These are phyloP conservation scores for Parnassius glacialis DNA, from an alignment of 2,888 invertebrate genomes.

Conservation along the genomic window DNA sequence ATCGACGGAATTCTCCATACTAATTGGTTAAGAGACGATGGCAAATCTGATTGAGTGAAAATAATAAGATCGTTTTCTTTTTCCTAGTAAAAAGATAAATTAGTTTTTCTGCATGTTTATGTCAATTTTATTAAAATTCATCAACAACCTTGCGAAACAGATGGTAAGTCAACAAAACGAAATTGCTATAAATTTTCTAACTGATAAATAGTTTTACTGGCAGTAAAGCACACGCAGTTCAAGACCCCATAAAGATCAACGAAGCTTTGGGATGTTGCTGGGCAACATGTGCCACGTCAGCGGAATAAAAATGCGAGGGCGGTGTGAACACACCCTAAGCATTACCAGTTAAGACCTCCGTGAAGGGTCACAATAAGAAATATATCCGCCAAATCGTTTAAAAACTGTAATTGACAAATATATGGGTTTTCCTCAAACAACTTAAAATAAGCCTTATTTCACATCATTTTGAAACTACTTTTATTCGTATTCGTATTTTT, in stretches of 20 bases:
- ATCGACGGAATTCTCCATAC: too few species aligned
- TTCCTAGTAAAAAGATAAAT: not conserved
- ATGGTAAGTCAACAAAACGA: conserved; percentile 7
- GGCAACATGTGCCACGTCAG: conserved; percentile 40
- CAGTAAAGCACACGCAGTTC: conserved; percentile 13
- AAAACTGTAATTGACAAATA: too few species aligned
- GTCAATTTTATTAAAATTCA: not conserved
- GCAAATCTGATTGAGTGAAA: not conserved
- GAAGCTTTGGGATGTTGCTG: conserved; percentile 6
- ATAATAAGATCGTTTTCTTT: not conserved
- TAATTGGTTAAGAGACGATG: too few species aligned
- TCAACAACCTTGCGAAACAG: not conserved
- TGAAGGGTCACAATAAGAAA: not conserved
- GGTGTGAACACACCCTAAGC: conserved; percentile 23
- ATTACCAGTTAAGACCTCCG: conserved; percentile 1
- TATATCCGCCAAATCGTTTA: not conserved
- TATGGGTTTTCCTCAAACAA: too few species aligned
- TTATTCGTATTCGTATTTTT: too few species aligned
- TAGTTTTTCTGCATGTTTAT: not conserved
- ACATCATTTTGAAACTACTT: too few species aligned
- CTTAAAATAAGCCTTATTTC: too few species aligned
- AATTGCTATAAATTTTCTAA: conserved; percentile 6
- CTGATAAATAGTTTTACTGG: conserved; percentile 12
- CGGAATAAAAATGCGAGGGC: conserved; percentile 42
- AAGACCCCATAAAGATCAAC: conserved; percentile 24